phyloP scores from a whole-genome alignment of 1,140 invertebrate species.

The Nephotettix cincticeps region DNA sequence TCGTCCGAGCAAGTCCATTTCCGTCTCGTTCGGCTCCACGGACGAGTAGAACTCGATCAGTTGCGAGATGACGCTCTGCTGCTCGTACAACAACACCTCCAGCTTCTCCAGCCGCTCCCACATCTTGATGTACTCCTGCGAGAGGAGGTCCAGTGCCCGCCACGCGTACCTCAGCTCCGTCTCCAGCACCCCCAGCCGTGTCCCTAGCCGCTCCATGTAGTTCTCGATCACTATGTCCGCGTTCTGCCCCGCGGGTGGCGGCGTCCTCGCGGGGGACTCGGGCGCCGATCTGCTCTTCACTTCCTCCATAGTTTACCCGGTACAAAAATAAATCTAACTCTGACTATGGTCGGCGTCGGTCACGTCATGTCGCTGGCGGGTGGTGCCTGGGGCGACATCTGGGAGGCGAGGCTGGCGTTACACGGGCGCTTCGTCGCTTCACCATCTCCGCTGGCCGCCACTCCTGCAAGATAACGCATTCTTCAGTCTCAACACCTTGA shows the following conservation, averaged over 20 bases:
- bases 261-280: conserved; percentile 26
- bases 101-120: conserved; percentile 90
- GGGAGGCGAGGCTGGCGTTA: too few relatives aligned
- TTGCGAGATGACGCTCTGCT: conserved; percentile 88
- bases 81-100: conserved; percentile 84
- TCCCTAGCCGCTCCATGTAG: conserved; percentile 86
- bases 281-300: conserved; percentile 29
- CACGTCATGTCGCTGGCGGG: conserved; percentile 8
- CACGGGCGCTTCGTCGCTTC: conserved; percentile 15
- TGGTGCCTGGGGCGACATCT: too few relatives aligned
- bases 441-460: background rate
- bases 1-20: conserved; percentile 34
- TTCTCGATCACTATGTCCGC: conserved; percentile 62
- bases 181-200: conserved; percentile 80
- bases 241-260: conserved; percentile 28
- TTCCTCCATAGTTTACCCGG: conserved; percentile 22
- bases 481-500: background rate
- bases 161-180: conserved; percentile 89
- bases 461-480: background rate
- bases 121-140: conserved; percentile 91
- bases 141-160: conserved; percentile 85
- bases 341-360: conserved; percentile 9
- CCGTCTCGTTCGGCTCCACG: conserved; percentile 43
- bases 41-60: conserved; percentile 74
- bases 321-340: conserved; percentile 18